Conservation (phyloP, 2,113 vertebrate genomes). For the Oenanthe oenanthe region DNA sequence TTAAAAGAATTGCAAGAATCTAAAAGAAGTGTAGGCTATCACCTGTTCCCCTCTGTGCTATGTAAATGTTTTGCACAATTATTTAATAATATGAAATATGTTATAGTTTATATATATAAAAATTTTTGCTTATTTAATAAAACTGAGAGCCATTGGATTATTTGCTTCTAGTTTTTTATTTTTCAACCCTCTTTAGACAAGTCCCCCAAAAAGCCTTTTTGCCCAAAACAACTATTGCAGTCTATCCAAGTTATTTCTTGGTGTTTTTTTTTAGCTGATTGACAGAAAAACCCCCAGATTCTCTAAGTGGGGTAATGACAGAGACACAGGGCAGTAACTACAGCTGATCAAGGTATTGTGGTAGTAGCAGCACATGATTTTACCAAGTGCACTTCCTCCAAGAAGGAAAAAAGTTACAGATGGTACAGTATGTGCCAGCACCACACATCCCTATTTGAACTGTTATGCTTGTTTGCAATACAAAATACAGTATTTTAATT, state of each 20-base stretch:
- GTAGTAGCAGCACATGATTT: neutral
- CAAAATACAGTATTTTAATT: neutral
- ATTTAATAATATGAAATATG: slow-evolving; percentile 39
- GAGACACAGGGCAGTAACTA: neutral
- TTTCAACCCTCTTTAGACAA: neutral
- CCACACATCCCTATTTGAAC: neutral
- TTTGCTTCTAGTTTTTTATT: slow-evolving; percentile 35
- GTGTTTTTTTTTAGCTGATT: neutral
- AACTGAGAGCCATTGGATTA: slow-evolving; percentile 15
- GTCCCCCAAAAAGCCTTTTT: neutral
- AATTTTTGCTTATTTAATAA: slow-evolving; percentile 42
- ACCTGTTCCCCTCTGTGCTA: neutral
- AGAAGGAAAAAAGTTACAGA: neutral
- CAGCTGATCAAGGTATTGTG: neutral
- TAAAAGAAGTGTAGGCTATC: neutral
- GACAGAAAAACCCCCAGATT: neutral
- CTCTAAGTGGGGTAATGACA: neutral
- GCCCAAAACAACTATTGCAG: neutral
- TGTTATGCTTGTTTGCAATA: neutral
- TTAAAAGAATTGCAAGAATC: neutral
- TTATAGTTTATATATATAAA: slow-evolving; percentile 25
- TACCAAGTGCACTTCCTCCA: neutral
- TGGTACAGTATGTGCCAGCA: neutral
- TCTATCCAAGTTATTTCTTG: neutral
- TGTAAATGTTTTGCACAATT: slow-evolving; percentile 47